phyloP scores from a whole-genome alignment of 2,113 vertebrate species.

The Hippocampus abdominalis region DNA sequence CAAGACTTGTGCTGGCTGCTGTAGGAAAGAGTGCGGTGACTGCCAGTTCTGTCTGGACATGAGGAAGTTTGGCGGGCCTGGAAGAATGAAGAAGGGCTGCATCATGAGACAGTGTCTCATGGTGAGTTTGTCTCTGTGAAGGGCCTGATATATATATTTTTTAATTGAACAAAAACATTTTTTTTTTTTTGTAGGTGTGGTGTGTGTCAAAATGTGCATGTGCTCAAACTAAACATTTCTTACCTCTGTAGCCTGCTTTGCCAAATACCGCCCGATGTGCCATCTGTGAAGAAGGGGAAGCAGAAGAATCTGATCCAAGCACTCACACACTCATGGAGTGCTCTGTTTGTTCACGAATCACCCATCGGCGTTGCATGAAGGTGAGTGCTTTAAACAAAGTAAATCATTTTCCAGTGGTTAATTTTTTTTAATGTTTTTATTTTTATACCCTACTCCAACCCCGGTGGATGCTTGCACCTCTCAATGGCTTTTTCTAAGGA shows the following conservation, averaged over 20 bases:
- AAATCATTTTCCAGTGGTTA: not conserved
- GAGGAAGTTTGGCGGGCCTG: conserved; percentile 92
- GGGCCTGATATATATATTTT: not conserved
- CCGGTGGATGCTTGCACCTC: not conserved
- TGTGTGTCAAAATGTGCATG: not conserved
- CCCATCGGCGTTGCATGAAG: conserved; percentile 90
- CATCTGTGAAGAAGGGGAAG: conserved; percentile 86
- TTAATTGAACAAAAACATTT: not conserved
- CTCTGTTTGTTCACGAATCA: conserved; percentile 89
- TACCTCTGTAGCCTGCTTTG: conserved; percentile 80
- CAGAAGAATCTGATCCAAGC: conserved; percentile 81
- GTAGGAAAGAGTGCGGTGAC: conserved; percentile 86
- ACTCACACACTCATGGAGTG: conserved; percentile 95
- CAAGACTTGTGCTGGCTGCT: conserved; percentile 88
- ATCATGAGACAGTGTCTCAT: conserved; percentile 86
- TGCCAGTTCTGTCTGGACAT: conserved; percentile 94
- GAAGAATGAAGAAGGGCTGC: conserved; percentile 92
- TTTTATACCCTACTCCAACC: no score
- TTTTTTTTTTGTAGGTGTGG: not conserved
- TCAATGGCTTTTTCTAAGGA: conserved; percentile 71
- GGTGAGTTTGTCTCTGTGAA: conserved; percentile 70
- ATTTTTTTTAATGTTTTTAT: not conserved
- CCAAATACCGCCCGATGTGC: conserved; percentile 91
- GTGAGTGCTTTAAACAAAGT: conserved; percentile 54
- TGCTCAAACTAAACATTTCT: not conserved